Evolutionary conservation across 2,888 invertebrate species (phyloP), one percentile per base, ranked within the genome.

Genomic region (Eupithecia inturbata): DNA sequence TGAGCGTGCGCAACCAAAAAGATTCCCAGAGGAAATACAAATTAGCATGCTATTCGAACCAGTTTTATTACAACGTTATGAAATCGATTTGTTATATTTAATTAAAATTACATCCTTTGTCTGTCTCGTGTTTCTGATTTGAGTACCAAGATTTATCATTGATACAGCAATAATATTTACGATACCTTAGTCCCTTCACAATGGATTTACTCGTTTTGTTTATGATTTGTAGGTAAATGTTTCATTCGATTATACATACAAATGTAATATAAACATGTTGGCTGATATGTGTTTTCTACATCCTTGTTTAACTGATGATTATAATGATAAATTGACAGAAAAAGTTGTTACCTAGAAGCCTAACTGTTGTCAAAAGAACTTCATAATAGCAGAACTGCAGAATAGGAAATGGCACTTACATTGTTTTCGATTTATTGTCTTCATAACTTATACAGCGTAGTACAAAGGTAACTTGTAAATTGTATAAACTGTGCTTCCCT

Each of bases 21-120:
- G 81, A 83, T 83, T 81, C 80, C 80, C 78, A 76, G 76, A 82
- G 82, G 82, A 84, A 84, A 83, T 74, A 74, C 80, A 81, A 79
- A 83, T 84, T 82, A 82, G 81, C 81, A 81, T 84, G 82, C 81
- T 81, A 79, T 81, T 79, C 74, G 77, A 79, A 77, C 78, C 74
- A 78, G 76, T 80, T 81, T 82, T 86, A 79, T 86, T 87, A 83
- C 83, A 81, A 78, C 80, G 80, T 81, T 82, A 82, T 80, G 80
- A 78, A 81, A 76, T 77, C 83, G 81, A 88, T 88, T 86, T 88
- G 87, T 87, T 84, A 82, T 77, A 84, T 74, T 82, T 85, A 85
- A 87, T 86, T 88, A 19, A 85, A 85, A 73, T 33, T n/a, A 72
- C 57, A 67, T 78, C 67, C 69, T 72, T 70, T 57, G 67, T 77